Evolutionary conservation across 2,113 vertebrate genomes (phyloP).

Genomic region (Esox niger): DNA sequence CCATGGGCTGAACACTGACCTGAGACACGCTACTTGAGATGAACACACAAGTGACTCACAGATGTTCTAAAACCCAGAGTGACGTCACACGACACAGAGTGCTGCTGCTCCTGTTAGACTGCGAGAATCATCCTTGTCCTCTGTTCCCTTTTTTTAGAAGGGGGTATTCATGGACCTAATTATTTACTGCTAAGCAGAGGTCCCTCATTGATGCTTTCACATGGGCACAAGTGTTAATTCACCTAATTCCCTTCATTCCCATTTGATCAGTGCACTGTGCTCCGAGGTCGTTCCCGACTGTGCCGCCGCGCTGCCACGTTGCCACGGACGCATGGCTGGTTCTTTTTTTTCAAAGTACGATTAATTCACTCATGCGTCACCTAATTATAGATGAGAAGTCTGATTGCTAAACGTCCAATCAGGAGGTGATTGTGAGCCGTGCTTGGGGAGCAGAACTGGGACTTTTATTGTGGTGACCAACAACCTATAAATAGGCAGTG

Average conservation of each 20-base stretch:
- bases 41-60: too few relatives aligned
- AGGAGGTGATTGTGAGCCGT: conserved; percentile 63
- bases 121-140: neutral
- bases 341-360: conserved; percentile 57
- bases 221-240: conserved; percentile 20
- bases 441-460: conserved; percentile 49
- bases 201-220: conserved; percentile 35
- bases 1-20: too few relatives aligned
- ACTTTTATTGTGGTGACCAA: conserved; percentile 66
- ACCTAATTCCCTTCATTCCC: conserved; percentile 62
- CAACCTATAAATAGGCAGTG: conserved; percentile 63
- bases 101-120: too few relatives aligned
- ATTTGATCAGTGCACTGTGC: conserved; percentile 63
- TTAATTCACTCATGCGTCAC: conserved; percentile 62
- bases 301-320: conserved; percentile 33
- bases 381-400: conserved; percentile 58
- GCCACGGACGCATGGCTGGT: conserved; percentile 59
- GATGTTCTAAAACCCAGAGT: too few relatives aligned
- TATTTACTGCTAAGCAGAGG: conserved; percentile 56
- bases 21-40: too few relatives aligned
- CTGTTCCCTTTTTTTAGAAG: conserved; percentile 27
- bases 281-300: conserved; percentile 41
- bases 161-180: conserved; percentile 43
- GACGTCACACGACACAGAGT: too few relatives aligned
- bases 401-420: conserved; percentile 75